Evolutionary conservation across 2,797 vertebrate genomes (phyloP).

Genomic region (Peromyscus melanophrys): DNA sequence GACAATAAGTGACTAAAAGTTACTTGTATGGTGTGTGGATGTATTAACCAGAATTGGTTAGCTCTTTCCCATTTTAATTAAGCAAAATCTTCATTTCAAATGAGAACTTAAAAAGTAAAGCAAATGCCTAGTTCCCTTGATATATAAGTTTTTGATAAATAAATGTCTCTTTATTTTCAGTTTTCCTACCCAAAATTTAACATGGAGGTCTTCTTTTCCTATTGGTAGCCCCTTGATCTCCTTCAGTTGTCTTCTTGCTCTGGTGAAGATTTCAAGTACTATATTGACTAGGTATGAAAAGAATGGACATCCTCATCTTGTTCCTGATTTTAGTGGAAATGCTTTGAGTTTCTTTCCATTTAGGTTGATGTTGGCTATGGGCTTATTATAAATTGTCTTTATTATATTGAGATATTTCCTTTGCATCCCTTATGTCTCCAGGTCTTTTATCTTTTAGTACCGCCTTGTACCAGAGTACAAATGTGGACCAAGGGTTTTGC

Average conservation of each 20-base stretch:
- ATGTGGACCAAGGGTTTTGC: neutral
- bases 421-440: neutral
- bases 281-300: neutral
- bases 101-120: neutral
- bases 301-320: neutral
- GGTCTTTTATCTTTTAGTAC: neutral
- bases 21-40: neutral
- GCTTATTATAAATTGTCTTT: neutral
- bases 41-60: neutral
- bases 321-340: neutral
- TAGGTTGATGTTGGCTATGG: neutral
- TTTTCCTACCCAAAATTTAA: neutral
- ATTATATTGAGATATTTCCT: neutral
- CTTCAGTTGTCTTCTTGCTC: neutral
- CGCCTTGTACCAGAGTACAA: neutral
- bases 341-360: neutral
- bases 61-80: neutral
- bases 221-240: neutral
- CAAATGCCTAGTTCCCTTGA: neutral
- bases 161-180: neutral
- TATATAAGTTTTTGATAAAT: neutral
- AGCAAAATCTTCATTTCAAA: constrained; percentile 37
- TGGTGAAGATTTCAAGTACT: neutral
- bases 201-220: neutral
- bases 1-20: neutral